phyloP scores from a whole-genome alignment of 30 jellyfish, hydroid and myxozoan genomes.

The Aurelia sp. region DNA sequence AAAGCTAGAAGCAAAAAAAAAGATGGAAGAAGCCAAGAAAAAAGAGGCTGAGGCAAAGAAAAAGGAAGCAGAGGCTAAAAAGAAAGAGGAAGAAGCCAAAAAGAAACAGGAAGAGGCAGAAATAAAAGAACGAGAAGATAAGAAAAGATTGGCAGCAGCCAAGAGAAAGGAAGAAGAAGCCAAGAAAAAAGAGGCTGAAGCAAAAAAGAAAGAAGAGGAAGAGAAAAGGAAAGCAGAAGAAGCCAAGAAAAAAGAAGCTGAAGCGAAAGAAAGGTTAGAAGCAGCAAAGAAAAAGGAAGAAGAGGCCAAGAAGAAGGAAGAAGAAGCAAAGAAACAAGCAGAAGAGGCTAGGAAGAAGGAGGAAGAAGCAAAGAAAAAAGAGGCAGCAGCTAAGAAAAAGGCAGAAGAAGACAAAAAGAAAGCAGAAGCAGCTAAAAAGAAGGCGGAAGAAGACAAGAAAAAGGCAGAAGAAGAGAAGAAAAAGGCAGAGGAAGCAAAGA shows the following conservation, averaged over 20 bases:
- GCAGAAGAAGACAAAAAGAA: conserved; percentile 46
- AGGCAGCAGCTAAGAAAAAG: conserved; percentile 23
- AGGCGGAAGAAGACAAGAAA: conserved; percentile 61
- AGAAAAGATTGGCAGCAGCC: conserved; percentile 17
- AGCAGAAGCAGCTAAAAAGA: conserved; percentile 41
- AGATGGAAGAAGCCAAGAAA: conserved; percentile 11
- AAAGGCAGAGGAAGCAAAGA: conserved; percentile 40
- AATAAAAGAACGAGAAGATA: conserved; percentile 4
- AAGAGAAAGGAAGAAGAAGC: conserved; percentile 28
- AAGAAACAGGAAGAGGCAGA: conserved; percentile 7
- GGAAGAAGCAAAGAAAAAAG: conserved; percentile 39
- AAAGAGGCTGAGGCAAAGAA: conserved; percentile 22
- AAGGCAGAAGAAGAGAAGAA: conserved; percentile 43
- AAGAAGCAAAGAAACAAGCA: conserved; percentile 4
- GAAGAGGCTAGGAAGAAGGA: conserved; percentile 42
- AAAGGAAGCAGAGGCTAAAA: conserved; percentile 6
- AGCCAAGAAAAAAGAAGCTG: conserved; percentile 22
- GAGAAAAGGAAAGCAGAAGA: conserved; percentile 21
- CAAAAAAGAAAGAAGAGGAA: conserved; percentile 28
- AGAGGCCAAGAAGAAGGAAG: conserved; percentile 12
- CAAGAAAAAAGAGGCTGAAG: conserved; percentile 21
- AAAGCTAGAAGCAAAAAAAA: conserved; percentile 20
- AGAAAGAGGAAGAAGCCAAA: background rate
- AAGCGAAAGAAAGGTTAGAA: conserved; percentile 7
- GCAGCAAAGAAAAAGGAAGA: conserved; percentile 18